Evolutionary conservation across 2,888 invertebrate species (phyloP).

Genomic region (Scaptomyza polygonia): DNA sequence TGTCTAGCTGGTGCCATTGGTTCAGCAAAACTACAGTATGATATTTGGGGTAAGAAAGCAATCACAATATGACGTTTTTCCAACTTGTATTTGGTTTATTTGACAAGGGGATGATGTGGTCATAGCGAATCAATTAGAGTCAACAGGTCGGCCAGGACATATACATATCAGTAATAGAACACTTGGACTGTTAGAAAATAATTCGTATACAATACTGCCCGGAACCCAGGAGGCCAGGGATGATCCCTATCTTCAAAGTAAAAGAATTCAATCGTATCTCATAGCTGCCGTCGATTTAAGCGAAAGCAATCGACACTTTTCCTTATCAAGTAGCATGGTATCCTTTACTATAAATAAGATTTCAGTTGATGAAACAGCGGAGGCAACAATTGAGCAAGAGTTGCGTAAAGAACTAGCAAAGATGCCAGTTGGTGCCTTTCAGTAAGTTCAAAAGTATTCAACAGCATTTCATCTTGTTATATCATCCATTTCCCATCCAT

Average conservation of each 20-base stretch:
- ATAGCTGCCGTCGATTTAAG: constrained; percentile 84
- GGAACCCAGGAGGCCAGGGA: constrained; percentile 82
- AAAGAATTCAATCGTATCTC: constrained; percentile 91
- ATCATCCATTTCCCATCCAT: not conserved
- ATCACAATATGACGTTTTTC: not conserved
- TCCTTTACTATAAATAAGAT: not conserved
- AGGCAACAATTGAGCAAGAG: constrained; percentile 85
- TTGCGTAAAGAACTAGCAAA: constrained; percentile 91
- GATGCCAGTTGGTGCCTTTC: constrained; percentile 91
- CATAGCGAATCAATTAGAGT: constrained; percentile 97
- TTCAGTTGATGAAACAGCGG: not conserved
- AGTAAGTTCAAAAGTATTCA: constrained; percentile 85
- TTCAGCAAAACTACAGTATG: constrained; percentile 97
- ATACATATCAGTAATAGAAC: constrained; percentile 94
- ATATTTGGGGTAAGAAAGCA: constrained; percentile 92
- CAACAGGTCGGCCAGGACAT: constrained; percentile 94
- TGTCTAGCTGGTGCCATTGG: constrained; percentile 96
- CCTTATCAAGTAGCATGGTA: not conserved
- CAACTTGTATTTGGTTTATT: not conserved
- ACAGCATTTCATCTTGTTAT: not conserved
- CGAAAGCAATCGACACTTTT: not conserved
- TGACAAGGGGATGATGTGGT: constrained; percentile 89
- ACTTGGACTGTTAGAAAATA: constrained; percentile 87
- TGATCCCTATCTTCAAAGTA: constrained; percentile 88
- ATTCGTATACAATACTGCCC: constrained; percentile 87